phyloP scores from a whole-genome alignment of 2,888 invertebrate genomes.

The Tinea pellionella region DNA sequence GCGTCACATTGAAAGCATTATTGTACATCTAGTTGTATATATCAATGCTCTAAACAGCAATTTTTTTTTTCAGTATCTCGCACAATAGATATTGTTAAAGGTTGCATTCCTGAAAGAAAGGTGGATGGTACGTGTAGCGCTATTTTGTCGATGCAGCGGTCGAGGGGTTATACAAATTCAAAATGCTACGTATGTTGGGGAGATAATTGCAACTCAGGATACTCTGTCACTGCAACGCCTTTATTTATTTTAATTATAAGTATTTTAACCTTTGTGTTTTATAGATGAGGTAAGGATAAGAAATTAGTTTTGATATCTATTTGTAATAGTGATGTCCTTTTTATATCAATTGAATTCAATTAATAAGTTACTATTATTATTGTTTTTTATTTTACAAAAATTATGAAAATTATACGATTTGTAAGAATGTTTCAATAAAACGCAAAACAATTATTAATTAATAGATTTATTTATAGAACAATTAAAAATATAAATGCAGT shows the following conservation, averaged over 20 bases:
- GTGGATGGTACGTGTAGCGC: constrained; percentile 54
- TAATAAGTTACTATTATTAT: no score
- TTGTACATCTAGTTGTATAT: no score
- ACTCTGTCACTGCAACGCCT: background rate
- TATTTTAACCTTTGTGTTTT: background rate
- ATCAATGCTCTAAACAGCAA: no score
- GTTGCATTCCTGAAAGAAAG: constrained; percentile 49
- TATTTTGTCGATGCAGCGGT: constrained; percentile 47
- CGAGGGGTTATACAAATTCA: constrained; percentile 57
- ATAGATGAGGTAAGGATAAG: background rate
- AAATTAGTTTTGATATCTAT: no score
- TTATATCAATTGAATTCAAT: background rate
- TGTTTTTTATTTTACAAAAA: no score
- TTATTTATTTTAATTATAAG: constrained; percentile 13
- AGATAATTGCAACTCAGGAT: constrained; percentile 48
- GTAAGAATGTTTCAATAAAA: no score
- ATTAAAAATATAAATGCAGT: background rate
- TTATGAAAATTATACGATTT: no score
- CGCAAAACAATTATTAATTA: background rate
- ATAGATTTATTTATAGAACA: background rate
- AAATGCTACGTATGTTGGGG: constrained; percentile 51
- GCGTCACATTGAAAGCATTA: no score
- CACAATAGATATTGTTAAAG: constrained; percentile 52
- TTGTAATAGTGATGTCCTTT: no score
- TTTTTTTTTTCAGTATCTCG: constrained; percentile 48